Evolutionary conservation across 2,797 vertebrate species (phyloP), one percentile per base, ranked within the genome.

Genomic region (Agapornis canus): DNA sequence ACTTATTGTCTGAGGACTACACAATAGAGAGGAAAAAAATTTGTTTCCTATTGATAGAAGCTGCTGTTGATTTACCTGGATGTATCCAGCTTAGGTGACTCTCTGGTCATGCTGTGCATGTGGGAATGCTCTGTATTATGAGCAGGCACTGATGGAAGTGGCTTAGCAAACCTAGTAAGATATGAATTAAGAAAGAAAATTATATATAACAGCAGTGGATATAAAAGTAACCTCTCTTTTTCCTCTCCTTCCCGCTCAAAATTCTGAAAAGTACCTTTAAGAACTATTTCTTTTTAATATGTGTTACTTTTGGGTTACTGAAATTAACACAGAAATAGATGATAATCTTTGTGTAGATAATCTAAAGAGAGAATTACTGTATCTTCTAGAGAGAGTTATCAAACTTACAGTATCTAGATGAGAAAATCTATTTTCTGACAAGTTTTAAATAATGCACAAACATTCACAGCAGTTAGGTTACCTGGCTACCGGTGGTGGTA

Each of bases 401-500:
- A 87, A 64, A 66, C 27, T 48, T 20, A 11, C 7, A 68, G 3
- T 27, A 61, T 51, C 20, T 71, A 66, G 15, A 73, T 35, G 1
- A 86, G 56, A 60, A 86, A 60, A 83, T 35, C 1, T 6, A 32
- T 81, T 90, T 93, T 82, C 73, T 91, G 47, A 48, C 43, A 70
- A 75, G 32, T 49, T 85, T 87, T 69, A 83, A 92, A 71, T 65
- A 83, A 83, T 25, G 18, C 17, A 80, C 39, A 89, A 27, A 65
- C 25, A 80, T 64, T 86, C 64, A 72, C 18, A 85, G 31, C 20
- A 82, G n/a, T 37, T 37, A 31, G 14, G 32, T 96, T 97, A 98
- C 97, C 97, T 97, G 82, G 32, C 54, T 83, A 87, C 66, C 2
- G 59, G 91, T 59, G 94, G 94, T 32, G 95, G 96, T 64, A 94